Evolutionary conservation across 2,113 vertebrate species (phyloP), one percentile per base, ranked within the genome.

Genomic region (Cyphomyrus discorhynchus): DNA sequence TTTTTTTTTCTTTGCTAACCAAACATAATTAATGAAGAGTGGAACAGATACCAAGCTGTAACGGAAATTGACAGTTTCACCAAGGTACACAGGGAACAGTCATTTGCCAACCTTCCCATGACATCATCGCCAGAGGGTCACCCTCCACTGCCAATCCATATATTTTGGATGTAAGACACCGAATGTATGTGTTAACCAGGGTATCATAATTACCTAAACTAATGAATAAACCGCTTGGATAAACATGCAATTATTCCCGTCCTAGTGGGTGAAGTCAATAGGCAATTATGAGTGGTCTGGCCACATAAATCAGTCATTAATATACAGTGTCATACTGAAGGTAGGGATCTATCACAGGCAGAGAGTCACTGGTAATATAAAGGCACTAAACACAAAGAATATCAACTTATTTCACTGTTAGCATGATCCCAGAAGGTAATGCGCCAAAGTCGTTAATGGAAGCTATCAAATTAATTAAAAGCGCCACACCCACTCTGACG

Each of bases 241-340:
- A 93, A 93, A 89, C 90, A 88, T 62, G 89, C 93, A 93, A 92
- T 94, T 94, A 94, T 92, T 92, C 89, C 19, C 92, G 90, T 93
- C 90, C 89, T 46, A 31, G 66, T 89, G 89, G 91, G 92, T 89
- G 87, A 89, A 92, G 92, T 93, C 92, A 93, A 94, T 93, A 93
- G 93, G 92, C 92, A 90, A 91, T 93, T 92, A 94, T 92, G 92
- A 94, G 91, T 80, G 88, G 92, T 91, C 91, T 66, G 46, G 93
- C 77, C n/a, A 87, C 90, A 94, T 92, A 93, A 94, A 95, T 93
- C 94, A 93, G 92, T 93, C 86, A 95, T 94, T 91, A 92, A 91
- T 91, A 92, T 58, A 66, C 15, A 62, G 39, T 45, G 56, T 66
- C 31, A 45, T n/a, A 24, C 49, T 53, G 85, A 62, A 62, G 35